Conservation (phyloP, 2,888 invertebrate genomes). For the Calliphora vomitoria region DNA sequence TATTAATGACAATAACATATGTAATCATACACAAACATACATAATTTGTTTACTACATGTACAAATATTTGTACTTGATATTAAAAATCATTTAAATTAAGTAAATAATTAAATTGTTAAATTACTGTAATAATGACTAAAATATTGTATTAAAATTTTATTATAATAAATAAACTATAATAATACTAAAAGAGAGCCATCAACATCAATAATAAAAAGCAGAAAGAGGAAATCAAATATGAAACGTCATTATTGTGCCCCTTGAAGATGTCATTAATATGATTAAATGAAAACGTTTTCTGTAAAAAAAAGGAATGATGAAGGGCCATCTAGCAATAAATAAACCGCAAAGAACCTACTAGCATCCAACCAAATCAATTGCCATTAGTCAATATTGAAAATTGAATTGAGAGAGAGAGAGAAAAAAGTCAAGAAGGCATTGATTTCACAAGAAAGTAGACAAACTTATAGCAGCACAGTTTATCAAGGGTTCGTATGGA, state of each 20-base stretch:
- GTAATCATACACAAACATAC: background rate
- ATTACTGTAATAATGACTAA: background rate
- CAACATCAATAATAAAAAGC: constrained; percentile 1
- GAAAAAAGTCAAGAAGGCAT: constrained; percentile 3
- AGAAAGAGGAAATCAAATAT: background rate
- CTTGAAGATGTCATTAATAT: constrained; percentile 12
- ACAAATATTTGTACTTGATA: too few species aligned
- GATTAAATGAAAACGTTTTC: background rate
- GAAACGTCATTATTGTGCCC: background rate
- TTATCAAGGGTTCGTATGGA: constrained; percentile 41
- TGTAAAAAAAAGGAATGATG: background rate
- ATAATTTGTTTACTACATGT: background rate
- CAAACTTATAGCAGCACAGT: background rate
- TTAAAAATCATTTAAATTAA: constrained; percentile 10
- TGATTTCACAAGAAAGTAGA: constrained; percentile 1
- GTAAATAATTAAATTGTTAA: background rate
- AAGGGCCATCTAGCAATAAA: constrained; percentile 1
- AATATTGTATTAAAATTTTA: background rate
- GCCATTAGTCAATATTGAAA: constrained; percentile 50
- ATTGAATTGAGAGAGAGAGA: background rate
- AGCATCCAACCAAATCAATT: constrained; percentile 25
- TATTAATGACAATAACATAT: background rate
- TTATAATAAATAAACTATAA: background rate
- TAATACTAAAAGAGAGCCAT: background rate
- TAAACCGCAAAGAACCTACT: background rate